These are phyloP conservation scores for Melanitta fusca DNA, from an alignment of 2,797 vertebrate genomes.

Conservation along the genomic window DNA sequence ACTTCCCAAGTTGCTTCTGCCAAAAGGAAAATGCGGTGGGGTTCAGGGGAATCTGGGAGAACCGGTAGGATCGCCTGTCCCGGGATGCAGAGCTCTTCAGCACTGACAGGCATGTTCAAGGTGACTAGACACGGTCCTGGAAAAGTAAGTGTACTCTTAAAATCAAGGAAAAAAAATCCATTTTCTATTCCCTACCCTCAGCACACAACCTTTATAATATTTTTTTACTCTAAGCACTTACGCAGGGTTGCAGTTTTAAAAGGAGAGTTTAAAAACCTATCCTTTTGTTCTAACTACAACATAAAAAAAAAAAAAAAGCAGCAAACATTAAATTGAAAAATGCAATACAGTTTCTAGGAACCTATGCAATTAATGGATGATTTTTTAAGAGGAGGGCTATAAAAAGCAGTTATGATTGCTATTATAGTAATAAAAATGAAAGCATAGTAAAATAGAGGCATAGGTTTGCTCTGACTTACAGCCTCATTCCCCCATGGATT, in stretches of 20 bases:
- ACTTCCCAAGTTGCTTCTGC: background rate
- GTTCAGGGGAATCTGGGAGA: conserved; percentile 38
- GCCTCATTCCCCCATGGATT: background rate
- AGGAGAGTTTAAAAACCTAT: background rate
- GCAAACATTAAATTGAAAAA: background rate
- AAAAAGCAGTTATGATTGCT: background rate
- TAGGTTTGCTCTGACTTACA: conserved; percentile 19
- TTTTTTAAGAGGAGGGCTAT: background rate
- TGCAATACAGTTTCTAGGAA: background rate
- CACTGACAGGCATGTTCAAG: rapidly evolving
- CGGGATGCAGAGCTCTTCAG: background rate
- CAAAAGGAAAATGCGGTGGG: background rate
- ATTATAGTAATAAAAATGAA: background rate
- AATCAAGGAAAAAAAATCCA: background rate
- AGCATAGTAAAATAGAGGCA: background rate
- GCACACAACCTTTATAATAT: background rate
- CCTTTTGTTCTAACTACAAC: background rate
- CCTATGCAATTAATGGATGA: background rate
- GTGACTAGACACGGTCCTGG: background rate
- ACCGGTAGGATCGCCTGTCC: conserved; percentile 13
- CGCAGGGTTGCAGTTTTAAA: background rate
- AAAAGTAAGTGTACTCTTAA: background rate
- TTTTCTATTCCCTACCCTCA: background rate
- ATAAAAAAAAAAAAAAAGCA: background rate
- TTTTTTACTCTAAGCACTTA: background rate